phyloP scores from a whole-genome alignment of 2,113 vertebrate species.

The Brienomyrus longianalis region DNA sequence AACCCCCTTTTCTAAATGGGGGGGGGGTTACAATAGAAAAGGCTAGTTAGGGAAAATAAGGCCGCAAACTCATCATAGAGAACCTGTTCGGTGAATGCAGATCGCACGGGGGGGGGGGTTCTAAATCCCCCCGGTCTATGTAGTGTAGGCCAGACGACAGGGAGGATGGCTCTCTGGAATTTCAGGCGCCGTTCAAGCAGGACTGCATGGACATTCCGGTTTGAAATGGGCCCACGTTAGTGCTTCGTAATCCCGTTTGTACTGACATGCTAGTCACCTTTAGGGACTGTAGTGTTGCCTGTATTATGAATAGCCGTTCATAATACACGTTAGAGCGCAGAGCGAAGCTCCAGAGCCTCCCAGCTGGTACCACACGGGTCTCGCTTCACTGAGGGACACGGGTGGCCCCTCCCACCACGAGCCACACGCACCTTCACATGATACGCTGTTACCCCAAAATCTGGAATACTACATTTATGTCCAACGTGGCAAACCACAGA shows the following conservation, averaged over 20 bases:
- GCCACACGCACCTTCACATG: neutral
- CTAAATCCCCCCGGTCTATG: neutral
- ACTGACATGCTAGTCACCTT: constrained; percentile 35
- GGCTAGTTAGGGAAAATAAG: neutral
- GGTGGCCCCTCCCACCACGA: neutral
- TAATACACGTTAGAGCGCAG: constrained; percentile 31
- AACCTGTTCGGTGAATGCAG: neutral
- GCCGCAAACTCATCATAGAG: neutral
- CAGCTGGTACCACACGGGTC: neutral
- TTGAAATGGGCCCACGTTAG: neutral
- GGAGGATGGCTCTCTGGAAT: neutral
- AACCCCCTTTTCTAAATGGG: neutral
- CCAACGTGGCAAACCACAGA: constrained; percentile 56
- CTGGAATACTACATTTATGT: constrained; percentile 35
- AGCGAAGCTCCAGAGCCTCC: neutral
- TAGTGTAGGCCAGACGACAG: neutral
- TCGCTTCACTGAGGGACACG: neutral
- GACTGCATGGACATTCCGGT: neutral
- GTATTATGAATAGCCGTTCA: constrained; percentile 55
- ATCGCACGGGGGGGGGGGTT: neutral
- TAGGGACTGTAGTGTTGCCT: constrained; percentile 60
- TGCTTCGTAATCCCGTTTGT: constrained; percentile 26
- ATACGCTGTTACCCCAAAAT: neutral
- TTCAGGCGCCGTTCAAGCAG: neutral
- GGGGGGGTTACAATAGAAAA: neutral